Evolutionary conservation across 2,113 vertebrate genomes (phyloP).

Genomic region (Myrmecophaga tridactyla): DNA sequence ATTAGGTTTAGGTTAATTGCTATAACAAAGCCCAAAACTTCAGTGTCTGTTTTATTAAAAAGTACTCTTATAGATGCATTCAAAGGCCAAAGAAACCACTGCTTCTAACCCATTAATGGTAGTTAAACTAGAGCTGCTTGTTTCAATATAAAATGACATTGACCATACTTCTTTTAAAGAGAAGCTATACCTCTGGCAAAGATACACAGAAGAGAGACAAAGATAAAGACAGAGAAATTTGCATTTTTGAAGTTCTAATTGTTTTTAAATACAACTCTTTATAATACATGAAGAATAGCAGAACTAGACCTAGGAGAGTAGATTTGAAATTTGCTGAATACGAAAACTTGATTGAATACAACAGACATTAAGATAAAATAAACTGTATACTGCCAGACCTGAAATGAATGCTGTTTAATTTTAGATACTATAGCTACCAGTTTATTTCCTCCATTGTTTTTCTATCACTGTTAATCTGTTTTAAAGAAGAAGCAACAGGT

Average conservation of each 20-base stretch:
- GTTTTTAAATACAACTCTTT: background rate
- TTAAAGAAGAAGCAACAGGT: constrained; percentile 53
- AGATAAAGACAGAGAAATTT: background rate
- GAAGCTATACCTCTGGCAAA: background rate
- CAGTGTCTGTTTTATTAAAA: background rate
- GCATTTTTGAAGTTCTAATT: background rate
- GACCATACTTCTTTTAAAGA: background rate
- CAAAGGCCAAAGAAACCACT: background rate
- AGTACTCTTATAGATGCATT: background rate
- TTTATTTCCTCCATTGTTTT: constrained; percentile 69
- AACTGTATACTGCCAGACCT: constrained; percentile 19
- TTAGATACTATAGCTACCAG: constrained; percentile 63
- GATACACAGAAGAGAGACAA: background rate
- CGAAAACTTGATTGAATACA: constrained; percentile 68
- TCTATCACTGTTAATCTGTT: constrained; percentile 60
- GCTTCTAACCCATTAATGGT: constrained; percentile 9
- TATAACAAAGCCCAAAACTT: background rate
- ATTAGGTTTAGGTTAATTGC: background rate
- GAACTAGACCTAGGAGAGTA: background rate
- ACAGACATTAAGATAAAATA: constrained; percentile 63
- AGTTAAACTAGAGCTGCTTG: background rate
- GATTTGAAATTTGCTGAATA: constrained; percentile 45
- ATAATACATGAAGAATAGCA: background rate
- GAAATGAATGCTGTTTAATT: constrained; percentile 69
- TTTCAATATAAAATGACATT: constrained; percentile 24